These are phyloP conservation scores for Chionoecetes opilio DNA, from an alignment of 1,140 invertebrate genomes.

Conservation along the genomic window DNA sequence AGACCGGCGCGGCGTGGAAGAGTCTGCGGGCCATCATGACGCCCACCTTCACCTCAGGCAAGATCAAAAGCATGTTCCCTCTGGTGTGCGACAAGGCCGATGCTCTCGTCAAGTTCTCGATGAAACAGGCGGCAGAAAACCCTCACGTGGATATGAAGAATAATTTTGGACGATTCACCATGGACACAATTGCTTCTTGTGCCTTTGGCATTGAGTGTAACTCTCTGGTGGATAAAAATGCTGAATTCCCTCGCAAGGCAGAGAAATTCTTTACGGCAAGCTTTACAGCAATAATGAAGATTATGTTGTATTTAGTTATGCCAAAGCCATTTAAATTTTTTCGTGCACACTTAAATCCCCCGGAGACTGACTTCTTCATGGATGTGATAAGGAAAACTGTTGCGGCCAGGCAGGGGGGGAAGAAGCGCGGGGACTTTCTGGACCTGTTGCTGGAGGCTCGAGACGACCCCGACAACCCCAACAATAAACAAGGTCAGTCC, in stretches of 20 bases:
- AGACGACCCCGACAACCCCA: background rate
- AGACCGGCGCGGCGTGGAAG: conserved; percentile 78
- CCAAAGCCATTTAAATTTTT: background rate
- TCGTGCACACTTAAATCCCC: background rate
- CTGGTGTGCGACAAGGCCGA: conserved; percentile 62
- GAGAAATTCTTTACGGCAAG: conserved; percentile 50
- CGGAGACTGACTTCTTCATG: conserved; percentile 37
- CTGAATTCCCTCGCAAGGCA: conserved; percentile 77
- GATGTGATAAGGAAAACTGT: conserved; percentile 50
- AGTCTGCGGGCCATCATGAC: conserved; percentile 67
- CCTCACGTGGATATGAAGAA: conserved; percentile 77
- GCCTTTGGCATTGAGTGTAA: conserved; percentile 84
- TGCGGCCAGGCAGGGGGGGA: conserved; percentile 3
- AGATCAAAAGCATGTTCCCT: conserved; percentile 73
- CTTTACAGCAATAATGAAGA: background rate
- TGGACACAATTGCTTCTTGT: conserved; percentile 85
- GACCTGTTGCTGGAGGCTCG: conserved; percentile 83
- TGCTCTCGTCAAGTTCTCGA: conserved; percentile 40
- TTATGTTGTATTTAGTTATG: background rate
- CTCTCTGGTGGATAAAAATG: conserved; percentile 72
- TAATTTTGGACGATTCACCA: conserved; percentile 83
- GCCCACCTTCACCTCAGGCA: conserved; percentile 81
- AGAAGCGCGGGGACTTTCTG: conserved; percentile 83
- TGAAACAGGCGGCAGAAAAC: conserved; percentile 57
- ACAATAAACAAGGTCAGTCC: background rate